Conservation (phyloP, 2,888 invertebrate species). For the Agapostemon virescens region DNA sequence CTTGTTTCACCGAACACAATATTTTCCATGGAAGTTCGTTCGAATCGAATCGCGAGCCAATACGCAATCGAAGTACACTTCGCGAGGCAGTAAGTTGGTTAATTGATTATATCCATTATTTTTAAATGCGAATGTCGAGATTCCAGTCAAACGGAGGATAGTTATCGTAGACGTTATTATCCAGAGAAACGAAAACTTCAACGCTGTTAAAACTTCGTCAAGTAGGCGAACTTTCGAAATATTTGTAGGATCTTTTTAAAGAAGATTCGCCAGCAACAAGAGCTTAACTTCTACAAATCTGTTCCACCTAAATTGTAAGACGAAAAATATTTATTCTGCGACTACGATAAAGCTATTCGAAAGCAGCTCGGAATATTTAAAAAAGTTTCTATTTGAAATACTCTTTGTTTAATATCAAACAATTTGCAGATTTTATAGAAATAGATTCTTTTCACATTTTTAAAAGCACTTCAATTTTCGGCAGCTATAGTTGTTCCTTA, state of each 20-base stretch:
- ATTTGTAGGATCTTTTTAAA: neutral
- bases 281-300: slow-evolving; percentile 9
- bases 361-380: neutral
- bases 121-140: neutral
- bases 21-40: neutral
- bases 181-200: neutral
- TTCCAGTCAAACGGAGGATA: neutral
- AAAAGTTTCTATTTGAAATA: neutral
- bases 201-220: slow-evolving; percentile 9
- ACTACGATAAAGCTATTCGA: neutral
- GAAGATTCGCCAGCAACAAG: neutral
- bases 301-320: neutral
- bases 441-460: too few relatives aligned
- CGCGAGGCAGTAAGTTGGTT: neutral
- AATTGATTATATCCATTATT: slow-evolving; percentile 12
- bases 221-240: neutral
- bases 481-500: too few relatives aligned
- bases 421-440: neutral
- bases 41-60: neutral
- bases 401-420: neutral
- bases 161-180: neutral
- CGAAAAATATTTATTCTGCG: neutral
- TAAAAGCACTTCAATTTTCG: too few relatives aligned
- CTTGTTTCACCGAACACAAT: neutral
- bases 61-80: neutral